Base-by-base conservation (phyloP, 2,888 invertebrate genomes). In the Conops quadrifasciatus region DNA sequence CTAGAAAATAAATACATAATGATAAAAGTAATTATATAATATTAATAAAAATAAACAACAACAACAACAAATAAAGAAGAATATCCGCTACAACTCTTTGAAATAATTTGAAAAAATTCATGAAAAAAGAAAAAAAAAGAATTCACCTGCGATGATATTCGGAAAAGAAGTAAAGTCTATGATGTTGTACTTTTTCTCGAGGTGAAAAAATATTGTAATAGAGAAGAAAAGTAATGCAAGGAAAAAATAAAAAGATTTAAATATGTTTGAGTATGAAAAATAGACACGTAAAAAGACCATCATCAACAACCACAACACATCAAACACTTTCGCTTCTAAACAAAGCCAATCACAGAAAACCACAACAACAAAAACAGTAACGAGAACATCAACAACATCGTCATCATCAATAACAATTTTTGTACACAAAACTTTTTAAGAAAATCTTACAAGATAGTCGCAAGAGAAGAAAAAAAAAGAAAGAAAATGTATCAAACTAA, bases 1-100 rank as follows among this genome's bases (percentile, higher is more conserved):
- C 93, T 96, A 95, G 92, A 91, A 80, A 83, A 83, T 83, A 84
- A 77, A 68, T 77, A 76, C 76, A 76, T 78, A 78, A 77, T 77
- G 76, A 79, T 79, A 80, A 76, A 78, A 78, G 73, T 78, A 77
- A 78, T 77, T 75, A 77, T 75, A 77, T 76, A 77, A 78, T 77
- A 78, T 76, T 78, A 77, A 77, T 75, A 79, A 78, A 77, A 76
- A 74, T 74, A 73, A 67, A 59, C 73, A 75, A 71, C 70, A 75
- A 70, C 75, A 73, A 73, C 76, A 75, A 58, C 63, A 70, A 72
- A 68, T 53, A 82, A 78, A 77, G 76, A 78, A 79, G 77, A 77
- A 79, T 75, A 78, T 80, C 77, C 80, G 78, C 79, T 79, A 80
- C 78, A 81, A 79, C 79, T 79, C 78, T 81, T 82, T 82, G 81